Evolutionary conservation across 2,797 vertebrate species (phyloP), one percentile per base, ranked within the genome.

Genomic region (Scomberomorus guttatus): DNA sequence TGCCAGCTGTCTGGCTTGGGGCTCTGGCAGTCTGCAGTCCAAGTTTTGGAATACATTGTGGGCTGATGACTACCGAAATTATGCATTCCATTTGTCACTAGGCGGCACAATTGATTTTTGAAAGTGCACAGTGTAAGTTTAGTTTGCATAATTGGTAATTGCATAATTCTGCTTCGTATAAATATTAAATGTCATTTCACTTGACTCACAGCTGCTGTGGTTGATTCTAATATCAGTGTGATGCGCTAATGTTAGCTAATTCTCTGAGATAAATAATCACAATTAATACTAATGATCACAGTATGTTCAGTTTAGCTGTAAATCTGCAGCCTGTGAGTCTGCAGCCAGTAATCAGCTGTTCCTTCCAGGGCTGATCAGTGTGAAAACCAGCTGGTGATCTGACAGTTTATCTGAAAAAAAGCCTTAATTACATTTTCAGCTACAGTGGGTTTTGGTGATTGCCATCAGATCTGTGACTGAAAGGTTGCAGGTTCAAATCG

Each of bases 1-100:
- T 52, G 62, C 84, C 87, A 86, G 82, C 82, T 84, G 83, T 70
- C 75, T 77, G 77, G 75, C 83, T 68, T 5, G 2, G 3, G 0
- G 64, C 76, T n/a, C 52, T 50, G 76, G 32, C 78, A 55, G 56
- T 69, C 77, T 0, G 52, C 39, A 29, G 55, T 70, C 78, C 44
- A 39, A 75, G 27, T 65, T 63, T 57, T 69, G 65, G 63, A 75
- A 83, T 65, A 8, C 27, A 51, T 25, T 50, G n/a, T 42, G 58
- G 12, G 55, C 37, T 70, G 76, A 75, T 86, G 72, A 82, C 80
- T n/a, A 44, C 63, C 70, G 34, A 37, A 60, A 67, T 80, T 67
- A 78, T 24, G 22, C 64, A 25, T 84, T 64, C 56, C 37, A 48
- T 75, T 80, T 66, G 70, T 74, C 78, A 58, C 72, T 29, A n/a